Conservation (phyloP, 2,888 invertebrate genomes). For the Folsomia manolachei region DNA sequence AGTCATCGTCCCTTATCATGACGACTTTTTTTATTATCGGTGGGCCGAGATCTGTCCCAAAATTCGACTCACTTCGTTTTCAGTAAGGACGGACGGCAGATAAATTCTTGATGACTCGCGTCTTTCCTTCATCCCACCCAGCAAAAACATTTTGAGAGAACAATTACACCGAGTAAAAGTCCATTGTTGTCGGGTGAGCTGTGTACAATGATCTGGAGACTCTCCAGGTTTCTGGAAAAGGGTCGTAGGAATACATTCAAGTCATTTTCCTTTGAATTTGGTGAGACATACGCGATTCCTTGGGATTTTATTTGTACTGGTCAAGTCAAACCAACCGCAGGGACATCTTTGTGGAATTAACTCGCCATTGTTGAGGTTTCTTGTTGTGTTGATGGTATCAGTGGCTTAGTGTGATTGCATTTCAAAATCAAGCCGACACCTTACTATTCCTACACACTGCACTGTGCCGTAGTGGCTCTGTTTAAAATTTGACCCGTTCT, state of each 20-base stretch:
- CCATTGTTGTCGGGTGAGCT: background rate
- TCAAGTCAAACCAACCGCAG: background rate
- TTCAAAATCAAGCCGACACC: background rate
- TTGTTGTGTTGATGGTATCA: no score
- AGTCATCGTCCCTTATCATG: background rate
- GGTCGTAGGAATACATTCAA: background rate
- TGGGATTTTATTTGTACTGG: background rate
- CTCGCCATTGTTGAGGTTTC: background rate
- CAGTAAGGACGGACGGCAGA: background rate
- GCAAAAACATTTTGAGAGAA: background rate
- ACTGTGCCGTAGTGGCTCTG: no score
- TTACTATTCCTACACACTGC: no score
- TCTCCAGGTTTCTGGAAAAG: no score
- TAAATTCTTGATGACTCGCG: no score
- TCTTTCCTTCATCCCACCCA: background rate
- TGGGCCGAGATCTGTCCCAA: background rate
- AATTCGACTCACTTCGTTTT: background rate
- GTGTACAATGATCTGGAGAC: no score
- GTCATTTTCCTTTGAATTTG: background rate
- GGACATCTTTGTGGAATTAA: background rate
- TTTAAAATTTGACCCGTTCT: no score
- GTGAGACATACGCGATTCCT: background rate
- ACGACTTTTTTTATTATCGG: background rate
- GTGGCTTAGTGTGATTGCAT: no score
- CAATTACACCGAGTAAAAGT: background rate